Evolutionary conservation across 1,140 invertebrate genomes (phyloP), one percentile per base, ranked within the genome.

Genomic region (Marisa cornuarietis): DNA sequence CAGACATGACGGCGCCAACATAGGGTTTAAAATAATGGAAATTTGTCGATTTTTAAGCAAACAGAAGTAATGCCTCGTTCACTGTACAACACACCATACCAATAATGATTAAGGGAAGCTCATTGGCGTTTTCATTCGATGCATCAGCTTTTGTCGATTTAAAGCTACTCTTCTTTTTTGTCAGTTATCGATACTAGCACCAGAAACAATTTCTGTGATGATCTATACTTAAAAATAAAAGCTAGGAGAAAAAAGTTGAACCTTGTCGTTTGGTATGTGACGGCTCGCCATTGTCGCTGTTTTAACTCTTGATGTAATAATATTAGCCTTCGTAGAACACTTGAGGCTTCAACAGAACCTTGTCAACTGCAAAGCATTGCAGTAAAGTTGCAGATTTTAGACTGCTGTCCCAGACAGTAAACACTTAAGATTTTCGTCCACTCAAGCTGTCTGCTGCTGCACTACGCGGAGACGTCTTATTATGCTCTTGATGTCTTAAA

Each of bases 221-320:
- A 42, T 42, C 31, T 42, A 42, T 42, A 42, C 31, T 42, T 42
- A 42, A 42, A 42, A 42, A 42, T 4, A 42, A 42, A 42, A 42
- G 31, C 31, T 42, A 42, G 6, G 31, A 74, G 13, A 74, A 51
- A 74, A n/a, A 79, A 9, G 54, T 49, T 68, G n/a, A 73, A 87
- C 85, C 86, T 87, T 87, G 77, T 87, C 86, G 78, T 76, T 81
- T 63, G 86, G 85, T 83, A 85, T 85, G 69, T 84, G 83, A 82
- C 86, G 81, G 68, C 77, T 81, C 54, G 78, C 83, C 83, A 83
- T 83, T 77, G 22, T 77, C 63, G 31, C 42, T 54, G 51, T 52
- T n/a, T 18, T 51, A 73, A 52, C 54, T 52, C 49, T 73, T 31
- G 4, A 42, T 14, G 71, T 49, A 72, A 52, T 72, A 20, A 49